A percentile compares a stretch with the other conserved stretches of the same genome.
phyloP scores from a whole-genome alignment of 2,888 invertebrate genomes.

The Acanthosepion lycidas region DNA sequence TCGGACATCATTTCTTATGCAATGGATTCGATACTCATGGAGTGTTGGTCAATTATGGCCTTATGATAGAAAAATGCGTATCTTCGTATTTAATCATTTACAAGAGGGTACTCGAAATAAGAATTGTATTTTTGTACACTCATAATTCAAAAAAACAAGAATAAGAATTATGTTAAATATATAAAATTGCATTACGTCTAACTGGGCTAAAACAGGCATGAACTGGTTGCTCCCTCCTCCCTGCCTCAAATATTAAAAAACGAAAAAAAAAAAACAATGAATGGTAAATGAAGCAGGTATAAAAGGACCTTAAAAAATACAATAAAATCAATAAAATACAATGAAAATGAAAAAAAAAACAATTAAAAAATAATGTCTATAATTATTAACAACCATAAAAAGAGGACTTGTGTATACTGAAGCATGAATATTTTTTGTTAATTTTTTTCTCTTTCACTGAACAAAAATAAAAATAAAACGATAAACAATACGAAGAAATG shows the following conservation, averaged over 20 bases:
- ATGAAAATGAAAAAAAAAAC: background rate
- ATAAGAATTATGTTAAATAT: background rate
- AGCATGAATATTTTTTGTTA: background rate
- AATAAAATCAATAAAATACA: background rate
- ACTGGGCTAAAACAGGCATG: background rate
- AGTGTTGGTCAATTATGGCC: too few relatives aligned
- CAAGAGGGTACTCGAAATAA: too few relatives aligned
- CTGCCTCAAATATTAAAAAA: background rate
- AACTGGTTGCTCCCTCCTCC: background rate
- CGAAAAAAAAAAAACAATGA: background rate
- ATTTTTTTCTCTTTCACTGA: background rate
- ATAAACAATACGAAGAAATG: background rate
- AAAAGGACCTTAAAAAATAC: background rate
- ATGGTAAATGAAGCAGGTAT: background rate
- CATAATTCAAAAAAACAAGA: too few relatives aligned
- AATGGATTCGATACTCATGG: too few relatives aligned
- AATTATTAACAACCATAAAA: background rate
- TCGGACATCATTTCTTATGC: too few relatives aligned
- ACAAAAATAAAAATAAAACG: background rate
- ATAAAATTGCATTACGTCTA: background rate
- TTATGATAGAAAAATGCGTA: too few relatives aligned
- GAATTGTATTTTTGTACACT: too few relatives aligned
- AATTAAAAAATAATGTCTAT: background rate
- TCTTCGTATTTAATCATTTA: too few relatives aligned
- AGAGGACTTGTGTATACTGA: background rate